phyloP scores from a whole-genome alignment of 64 coral and sea anemone species.

The Catalaphyllia jardinei region DNA sequence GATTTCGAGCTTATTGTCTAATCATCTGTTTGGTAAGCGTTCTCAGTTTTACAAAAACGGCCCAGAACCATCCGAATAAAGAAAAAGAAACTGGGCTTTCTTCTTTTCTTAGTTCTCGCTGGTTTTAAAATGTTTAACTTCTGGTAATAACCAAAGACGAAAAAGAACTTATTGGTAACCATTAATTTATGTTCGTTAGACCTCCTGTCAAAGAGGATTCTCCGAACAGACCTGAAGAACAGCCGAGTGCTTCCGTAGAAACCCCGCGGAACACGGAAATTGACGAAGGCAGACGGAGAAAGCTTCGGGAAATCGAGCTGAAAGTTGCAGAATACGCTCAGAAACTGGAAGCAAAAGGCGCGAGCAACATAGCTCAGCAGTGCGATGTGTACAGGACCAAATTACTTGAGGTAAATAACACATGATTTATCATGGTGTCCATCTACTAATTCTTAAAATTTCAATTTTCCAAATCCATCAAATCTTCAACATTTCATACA shows the following conservation, averaged over 20 bases:
- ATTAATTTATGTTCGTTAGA: conserved; percentile 1
- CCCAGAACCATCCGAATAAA: no score
- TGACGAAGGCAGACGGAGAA: conserved; percentile 84
- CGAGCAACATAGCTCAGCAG: conserved; percentile 74
- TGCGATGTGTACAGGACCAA: conserved; percentile 87
- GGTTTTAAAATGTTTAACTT: no score
- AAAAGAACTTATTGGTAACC: background rate
- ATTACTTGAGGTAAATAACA: conserved; percentile 74
- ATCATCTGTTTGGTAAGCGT: no score
- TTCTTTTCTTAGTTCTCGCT: no score
- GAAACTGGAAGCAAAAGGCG: conserved; percentile 95
- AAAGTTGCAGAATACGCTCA: conserved; percentile 94
- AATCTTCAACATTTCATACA: no score
- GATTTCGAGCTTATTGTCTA: no score
- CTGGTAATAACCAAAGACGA: no score
- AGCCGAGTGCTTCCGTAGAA: conserved; percentile 14
- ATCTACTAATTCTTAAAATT: no score
- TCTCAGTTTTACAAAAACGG: no score
- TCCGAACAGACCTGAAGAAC: conserved; percentile 55
- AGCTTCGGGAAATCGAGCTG: conserved; percentile 91
- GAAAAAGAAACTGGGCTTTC: no score
- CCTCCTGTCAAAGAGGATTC: conserved; percentile 53
- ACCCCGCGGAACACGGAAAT: conserved; percentile 74
- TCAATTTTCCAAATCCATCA: no score
- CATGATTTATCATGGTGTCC: no score